Base-by-base conservation (phyloP, 1,140 invertebrate genomes). In the Drosophila insularis region DNA sequence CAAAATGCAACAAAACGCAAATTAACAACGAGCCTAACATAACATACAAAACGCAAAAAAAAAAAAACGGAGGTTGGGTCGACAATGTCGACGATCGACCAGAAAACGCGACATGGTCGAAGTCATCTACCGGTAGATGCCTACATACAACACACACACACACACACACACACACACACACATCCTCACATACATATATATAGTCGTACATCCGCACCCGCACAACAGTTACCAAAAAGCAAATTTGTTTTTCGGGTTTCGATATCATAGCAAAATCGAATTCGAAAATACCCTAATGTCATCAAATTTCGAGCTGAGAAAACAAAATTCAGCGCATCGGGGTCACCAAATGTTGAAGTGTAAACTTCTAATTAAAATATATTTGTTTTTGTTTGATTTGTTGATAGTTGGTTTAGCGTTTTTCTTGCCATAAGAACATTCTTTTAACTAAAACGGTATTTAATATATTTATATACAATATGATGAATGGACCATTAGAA, bases 1-100 rank as follows among this genome's bases (percentile, higher is more conserved):
- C 55, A 58, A 82, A 86, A 87, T 71, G 82, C 79, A 87, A 89
- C 82, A 89, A 87, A 87, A 87, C 84, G 82, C 84, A 87, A 87
- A 87, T 87, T 87, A 87, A 87, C 80, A 87, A 81, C 82, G 69
- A 71, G 65, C 71, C 63, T 67, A 70, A 70, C 73, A 75, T 67
- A 70, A 70, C 73, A 75, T 60, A 74, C 43, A 70, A 59, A 74
- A 68, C 43, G 63, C 56, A 65, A 43, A 32, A 63, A 32, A 43
- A 50, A 65, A 43, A 32, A 63, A 32, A 43, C n/a, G 58, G 53
- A 21, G 40, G 27, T 35, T 32, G 71, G 61, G 68, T 68, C 60
- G 62, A 68, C 56, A 46, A 75, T 53, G 66, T 73, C 74, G 74
- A 73, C 79, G 63, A 74, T 68, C 53, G 68, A 32, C 37, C 11